Conservation (phyloP, 2,797 vertebrate species). For the Cryptoblepharus egeriae region DNA sequence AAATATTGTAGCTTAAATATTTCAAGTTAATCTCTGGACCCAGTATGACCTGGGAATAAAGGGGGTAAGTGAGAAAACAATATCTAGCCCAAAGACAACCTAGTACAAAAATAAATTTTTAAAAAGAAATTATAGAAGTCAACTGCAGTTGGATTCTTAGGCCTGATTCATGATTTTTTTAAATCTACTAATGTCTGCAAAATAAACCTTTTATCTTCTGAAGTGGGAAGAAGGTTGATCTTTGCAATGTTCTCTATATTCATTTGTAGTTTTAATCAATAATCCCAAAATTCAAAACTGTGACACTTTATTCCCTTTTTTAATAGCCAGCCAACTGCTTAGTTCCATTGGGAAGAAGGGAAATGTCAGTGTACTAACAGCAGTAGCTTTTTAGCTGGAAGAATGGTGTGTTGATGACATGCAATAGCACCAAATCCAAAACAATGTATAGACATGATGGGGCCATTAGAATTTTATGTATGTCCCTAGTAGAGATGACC, state of each 20-base stretch:
- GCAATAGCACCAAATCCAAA: neutral
- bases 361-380: rapidly evolving
- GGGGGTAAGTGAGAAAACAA: neutral
- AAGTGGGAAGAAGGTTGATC: neutral
- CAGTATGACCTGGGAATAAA: neutral
- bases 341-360: neutral
- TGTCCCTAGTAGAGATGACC: neutral
- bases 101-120: too few species aligned
- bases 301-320: neutral
- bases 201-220: neutral
- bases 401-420: neutral
- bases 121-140: neutral
- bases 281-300: neutral
- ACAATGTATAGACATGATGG: neutral
- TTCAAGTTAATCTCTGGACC: neutral
- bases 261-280: slow-evolving; percentile 3
- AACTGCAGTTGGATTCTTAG: neutral
- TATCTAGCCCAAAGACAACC: neutral
- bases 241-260: neutral
- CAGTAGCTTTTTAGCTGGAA: neutral
- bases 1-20: neutral
- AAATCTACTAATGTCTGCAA: neutral
- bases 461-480: neutral
- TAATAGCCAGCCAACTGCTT: neutral
- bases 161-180: neutral